Evolutionary conservation across 2,888 invertebrate species (phyloP), one percentile per base, ranked within the genome.

Genomic region (Meliscaeva auricollis): DNA sequence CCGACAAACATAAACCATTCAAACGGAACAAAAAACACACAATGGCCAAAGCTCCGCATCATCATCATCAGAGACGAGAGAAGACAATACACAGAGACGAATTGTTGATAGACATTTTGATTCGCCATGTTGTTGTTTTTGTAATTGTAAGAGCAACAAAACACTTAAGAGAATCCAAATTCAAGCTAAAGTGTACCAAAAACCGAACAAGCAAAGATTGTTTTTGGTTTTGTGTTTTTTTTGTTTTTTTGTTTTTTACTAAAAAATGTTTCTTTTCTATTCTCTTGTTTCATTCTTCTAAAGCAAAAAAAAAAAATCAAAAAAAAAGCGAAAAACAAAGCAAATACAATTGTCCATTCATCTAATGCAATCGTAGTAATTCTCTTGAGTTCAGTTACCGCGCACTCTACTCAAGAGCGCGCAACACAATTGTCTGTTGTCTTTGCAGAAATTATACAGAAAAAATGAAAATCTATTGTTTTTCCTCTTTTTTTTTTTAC

Each of bases 301-400:
- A 35, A 32, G 32, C 1, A 20, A 22, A 11, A 30, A 22, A 22
- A 17, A 17, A 7, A 3, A 13, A 38, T 56, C 46, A 60, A 54
- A 32, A n/a, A n/a, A n/a, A 13, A 35, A 32, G 32, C 1, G 13
- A 22, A 11, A 30, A 22, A 22, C 11, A 17, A 7, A 26, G 26
- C 2, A 26, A 26, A 26, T 2, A 74, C 70, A 69, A 83, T 79
- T 70, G 74, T 74, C 56, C 78, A 74, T 78, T 83, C 73, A 78
- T 78, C 78, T 83, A 68, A 66, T 41, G 46, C 22, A 35, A 46
- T 35, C 46, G 30, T 56, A 48, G 73, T 66, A 78, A 60, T 50
- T 80, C 56, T 75, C 66, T 52, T 26, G 80, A 74, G 84, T 72
- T 80, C 66, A 75, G 58, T 68, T 79, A 83, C 79, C 83, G 73